These are phyloP conservation scores for Phasia obesa DNA, from an alignment of 2,888 invertebrate genomes.

Conservation along the genomic window DNA sequence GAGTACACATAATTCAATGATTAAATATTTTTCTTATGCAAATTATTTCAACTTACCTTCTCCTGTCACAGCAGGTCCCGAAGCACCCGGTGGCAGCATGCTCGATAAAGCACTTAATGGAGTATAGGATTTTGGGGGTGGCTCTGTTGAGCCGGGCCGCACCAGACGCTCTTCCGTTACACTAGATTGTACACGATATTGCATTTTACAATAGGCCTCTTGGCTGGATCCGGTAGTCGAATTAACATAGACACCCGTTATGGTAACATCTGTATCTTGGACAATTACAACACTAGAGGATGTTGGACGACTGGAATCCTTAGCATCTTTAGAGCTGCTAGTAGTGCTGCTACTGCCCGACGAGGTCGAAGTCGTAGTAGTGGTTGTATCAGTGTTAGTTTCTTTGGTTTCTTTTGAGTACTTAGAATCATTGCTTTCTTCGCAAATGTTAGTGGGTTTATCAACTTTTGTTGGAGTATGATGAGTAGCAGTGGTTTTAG, in stretches of 20 bases:
- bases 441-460: slow-evolving; percentile 75
- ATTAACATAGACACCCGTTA: slow-evolving; percentile 92
- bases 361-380: slow-evolving; percentile 77
- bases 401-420: slow-evolving; percentile 80
- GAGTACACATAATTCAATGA: too few species aligned
- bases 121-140: slow-evolving; percentile 88
- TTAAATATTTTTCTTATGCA: background rate
- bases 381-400: slow-evolving; percentile 79
- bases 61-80: slow-evolving; percentile 79
- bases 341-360: slow-evolving; percentile 72
- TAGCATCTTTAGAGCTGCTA: slow-evolving; percentile 78
- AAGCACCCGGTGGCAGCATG: slow-evolving; percentile 91
- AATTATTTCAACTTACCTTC: slow-evolving; percentile 64
- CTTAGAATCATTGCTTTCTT: slow-evolving; percentile 80
- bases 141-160: slow-evolving; percentile 82
- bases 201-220: slow-evolving; percentile 94
- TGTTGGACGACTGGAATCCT: slow-evolving; percentile 83
- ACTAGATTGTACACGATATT: slow-evolving; percentile 93
- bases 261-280: slow-evolving; percentile 93
- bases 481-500: slow-evolving; percentile 47
- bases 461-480: slow-evolving; percentile 50
- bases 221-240: slow-evolving; percentile 89
- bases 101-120: slow-evolving; percentile 92
- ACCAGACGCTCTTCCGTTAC: slow-evolving; percentile 93
- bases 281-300: slow-evolving; percentile 88